phyloP scores from a whole-genome alignment of 1,140 invertebrate species.

The Acyrthosiphon pisum region DNA sequence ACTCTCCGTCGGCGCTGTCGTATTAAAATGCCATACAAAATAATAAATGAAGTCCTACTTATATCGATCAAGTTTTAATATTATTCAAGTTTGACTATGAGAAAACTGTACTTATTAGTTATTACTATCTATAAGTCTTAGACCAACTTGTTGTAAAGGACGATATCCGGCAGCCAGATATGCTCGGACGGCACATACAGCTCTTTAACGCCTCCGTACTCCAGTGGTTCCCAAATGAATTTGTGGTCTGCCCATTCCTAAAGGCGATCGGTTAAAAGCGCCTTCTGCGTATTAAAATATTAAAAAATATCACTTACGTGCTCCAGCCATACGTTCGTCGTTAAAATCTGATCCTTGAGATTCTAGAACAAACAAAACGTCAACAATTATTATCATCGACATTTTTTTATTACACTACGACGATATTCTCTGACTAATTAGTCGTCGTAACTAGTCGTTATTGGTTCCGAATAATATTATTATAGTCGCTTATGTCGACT shows the following conservation, averaged over 20 bases:
- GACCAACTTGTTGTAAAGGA: conserved; percentile 85
- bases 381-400: too few species aligned
- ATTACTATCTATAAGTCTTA: not conserved
- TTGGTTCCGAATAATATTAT: not conserved
- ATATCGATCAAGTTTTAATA: too few species aligned
- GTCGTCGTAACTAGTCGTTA: not conserved
- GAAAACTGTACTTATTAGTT: not conserved
- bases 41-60: too few species aligned
- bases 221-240: conserved; percentile 92
- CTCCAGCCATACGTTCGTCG: conserved; percentile 95
- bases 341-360: conserved; percentile 94
- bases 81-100: not conserved
- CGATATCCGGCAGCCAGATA: conserved; percentile 94
- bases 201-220: conserved; percentile 93
- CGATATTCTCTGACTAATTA: not conserved
- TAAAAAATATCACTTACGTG: conserved; percentile 78
- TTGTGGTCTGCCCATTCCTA: conserved; percentile 98
- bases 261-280: too few species aligned
- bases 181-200: conserved; percentile 91
- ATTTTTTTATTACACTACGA: not conserved
- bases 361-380: conserved; percentile 74
- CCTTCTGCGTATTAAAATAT: not conserved
- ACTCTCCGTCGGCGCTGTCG: conserved; percentile 93
- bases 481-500: not conserved
- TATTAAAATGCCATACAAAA: conserved; percentile 30